Conservation (phyloP, 2,113 vertebrate species). For the Cynopterus brachyotis region DNA sequence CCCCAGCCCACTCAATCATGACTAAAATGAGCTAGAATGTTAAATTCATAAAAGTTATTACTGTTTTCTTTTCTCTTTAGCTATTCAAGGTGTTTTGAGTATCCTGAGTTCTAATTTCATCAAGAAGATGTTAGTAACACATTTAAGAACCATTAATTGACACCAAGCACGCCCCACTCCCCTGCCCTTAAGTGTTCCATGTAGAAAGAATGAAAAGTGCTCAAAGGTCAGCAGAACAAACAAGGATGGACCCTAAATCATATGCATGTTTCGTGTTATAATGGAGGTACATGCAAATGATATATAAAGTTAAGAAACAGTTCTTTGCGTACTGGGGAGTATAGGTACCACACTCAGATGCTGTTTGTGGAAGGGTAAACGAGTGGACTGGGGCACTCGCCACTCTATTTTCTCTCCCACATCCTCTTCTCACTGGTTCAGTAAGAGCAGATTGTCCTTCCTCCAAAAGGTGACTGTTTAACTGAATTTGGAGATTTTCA, state of each 20-base stretch:
- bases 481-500: background rate
- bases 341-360: background rate
- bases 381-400: background rate
- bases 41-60: background rate
- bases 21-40: background rate
- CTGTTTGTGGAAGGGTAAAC: background rate
- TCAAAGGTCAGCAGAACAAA: background rate
- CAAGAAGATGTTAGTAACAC: background rate
- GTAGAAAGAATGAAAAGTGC: background rate
- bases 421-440: background rate
- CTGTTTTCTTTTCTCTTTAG: background rate
- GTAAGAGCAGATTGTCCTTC: background rate
- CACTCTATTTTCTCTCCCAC: background rate
- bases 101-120: background rate
- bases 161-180: background rate
- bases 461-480: background rate
- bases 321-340: background rate
- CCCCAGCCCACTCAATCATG: too few relatives aligned
- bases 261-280: rapidly evolving
- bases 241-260: background rate
- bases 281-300: background rate
- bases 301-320: background rate
- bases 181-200: too few relatives aligned
- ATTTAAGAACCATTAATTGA: background rate
- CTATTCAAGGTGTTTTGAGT: background rate